A percentile compares a stretch with the other conserved stretches of the same genome.
These are phyloP conservation scores for Bovichtus variegatus DNA, from an alignment of 2,797 vertebrate species.

Conservation along the genomic window DNA sequence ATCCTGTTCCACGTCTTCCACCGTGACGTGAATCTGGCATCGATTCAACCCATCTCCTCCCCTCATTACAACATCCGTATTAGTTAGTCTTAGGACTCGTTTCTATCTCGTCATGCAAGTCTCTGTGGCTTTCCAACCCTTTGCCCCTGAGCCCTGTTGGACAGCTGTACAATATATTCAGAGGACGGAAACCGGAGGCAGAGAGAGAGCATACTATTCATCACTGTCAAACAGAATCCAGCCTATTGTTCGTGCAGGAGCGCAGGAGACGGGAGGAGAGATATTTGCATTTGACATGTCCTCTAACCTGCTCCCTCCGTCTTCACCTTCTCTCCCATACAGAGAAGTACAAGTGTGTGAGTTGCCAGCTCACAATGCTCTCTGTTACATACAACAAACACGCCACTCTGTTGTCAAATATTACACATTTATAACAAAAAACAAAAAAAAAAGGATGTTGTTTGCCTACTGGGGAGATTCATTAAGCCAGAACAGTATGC, in stretches of 20 bases:
- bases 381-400: constrained; percentile 21
- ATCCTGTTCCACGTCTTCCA: constrained; percentile 34
- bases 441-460: neutral
- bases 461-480: constrained; percentile 45
- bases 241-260: constrained; percentile 61
- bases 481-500: constrained; percentile 43
- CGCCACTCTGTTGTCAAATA: neutral
- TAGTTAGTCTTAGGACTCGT: constrained; percentile 36
- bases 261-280: constrained; percentile 22
- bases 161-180: constrained; percentile 74
- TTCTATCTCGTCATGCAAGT: constrained; percentile 48
- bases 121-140: constrained; percentile 40
- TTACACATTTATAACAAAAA: neutral
- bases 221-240: constrained; percentile 76
- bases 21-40: constrained; percentile 33
- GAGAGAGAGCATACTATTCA: constrained; percentile 35
- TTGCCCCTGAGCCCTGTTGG: constrained; percentile 60
- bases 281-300: constrained; percentile 75
- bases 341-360: constrained; percentile 18
- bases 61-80: constrained; percentile 41
- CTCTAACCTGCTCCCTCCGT: constrained; percentile 54
- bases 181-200: constrained; percentile 41
- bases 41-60: constrained; percentile 30
- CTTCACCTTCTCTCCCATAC: constrained; percentile 22
- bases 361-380: constrained; percentile 14